Evolutionary conservation across 1,140 invertebrate genomes (phyloP), one percentile per base, ranked within the genome.

Genomic region (Leguminivora glycinivorella): DNA sequence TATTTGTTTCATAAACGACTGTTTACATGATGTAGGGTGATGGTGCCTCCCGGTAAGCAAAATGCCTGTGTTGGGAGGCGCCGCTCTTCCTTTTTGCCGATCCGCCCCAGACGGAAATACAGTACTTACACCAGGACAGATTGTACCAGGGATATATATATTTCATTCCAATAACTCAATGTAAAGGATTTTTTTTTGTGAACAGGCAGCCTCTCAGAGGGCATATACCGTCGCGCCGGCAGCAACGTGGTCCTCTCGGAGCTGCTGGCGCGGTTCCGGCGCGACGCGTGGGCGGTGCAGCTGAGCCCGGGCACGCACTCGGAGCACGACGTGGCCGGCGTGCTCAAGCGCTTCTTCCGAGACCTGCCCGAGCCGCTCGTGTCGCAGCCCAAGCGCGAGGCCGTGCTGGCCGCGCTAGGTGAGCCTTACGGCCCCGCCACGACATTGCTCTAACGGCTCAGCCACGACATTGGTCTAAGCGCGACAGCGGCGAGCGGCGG

Each of bases 311-410:
- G 94, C 34, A 94, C 95, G 24, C 96, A 96, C 80, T 94, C 94
- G 0, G 96, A 97, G 77, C 96, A 98, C 88, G 97, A 98, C 80
- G 96, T 98, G 1, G 95, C 96, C 2, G 96, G 95, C 31, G 96
- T 95, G 6, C 88, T 98, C 0, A 98, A 98, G 83, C 91, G 96
- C 76, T 98, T 97, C 82, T 95, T 98, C 77, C 91, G 96, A 56
- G 95, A 96, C 77, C 86, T 97, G 31, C 95, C 96, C 0, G 95
- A 96, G 75, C 94, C 96, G 26, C 79, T 97, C 24, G 88, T 97
- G 66, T 74, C 84, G 1, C 68, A 75, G 31, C 66, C 79, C 4
- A 72, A 77, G 52, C 78, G 80, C 67, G 52, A 73, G 2, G 76
- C 60, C 7, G 69, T 87, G 5, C 72, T 77, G 17, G 31, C 60